Evolutionary conservation across 2,797 vertebrate species (phyloP).

Genomic region (Selene dorsalis): DNA sequence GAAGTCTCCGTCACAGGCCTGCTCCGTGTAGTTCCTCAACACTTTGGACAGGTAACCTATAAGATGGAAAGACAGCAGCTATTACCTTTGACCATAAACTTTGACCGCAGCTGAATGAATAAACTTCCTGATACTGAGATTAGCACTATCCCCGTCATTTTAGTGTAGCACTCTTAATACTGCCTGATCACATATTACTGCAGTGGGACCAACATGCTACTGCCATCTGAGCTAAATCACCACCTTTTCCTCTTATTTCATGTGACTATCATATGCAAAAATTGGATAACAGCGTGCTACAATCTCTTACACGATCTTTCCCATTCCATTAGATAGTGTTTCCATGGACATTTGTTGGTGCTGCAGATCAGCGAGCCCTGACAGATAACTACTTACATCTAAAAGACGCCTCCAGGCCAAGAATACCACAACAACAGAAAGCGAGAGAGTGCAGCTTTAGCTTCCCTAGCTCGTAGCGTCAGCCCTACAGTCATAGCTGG

Average conservation of each 20-base stretch:
- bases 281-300: not conserved
- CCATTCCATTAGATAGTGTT: constrained; percentile 26
- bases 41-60: constrained; percentile 89
- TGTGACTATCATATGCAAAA: not conserved
- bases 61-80: constrained; percentile 34
- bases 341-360: constrained; percentile 33
- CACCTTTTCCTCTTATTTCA: constrained; percentile 13
- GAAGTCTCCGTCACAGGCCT: constrained; percentile 91
- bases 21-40: constrained; percentile 89
- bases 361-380: constrained; percentile 50
- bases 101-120: not conserved
- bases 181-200: not conserved
- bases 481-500: constrained; percentile 32
- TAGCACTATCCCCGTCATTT: not conserved
- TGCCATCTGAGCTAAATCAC: constrained; percentile 6
- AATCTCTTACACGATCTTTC: not conserved
- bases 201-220: not conserved
- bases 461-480: constrained; percentile 42
- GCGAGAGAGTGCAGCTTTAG: constrained; percentile 31
- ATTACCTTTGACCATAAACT: constrained; percentile 15
- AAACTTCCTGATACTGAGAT: not conserved
- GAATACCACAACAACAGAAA: constrained; percentile 36
- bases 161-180: not conserved
- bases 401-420: constrained; percentile 45
- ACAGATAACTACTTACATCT: constrained; percentile 51